Percentiles rank a stretch among this genome's conserved stretches.
Evolutionary conservation across 2,888 invertebrate species (phyloP).

Genomic region (Drosophila colorata): DNA sequence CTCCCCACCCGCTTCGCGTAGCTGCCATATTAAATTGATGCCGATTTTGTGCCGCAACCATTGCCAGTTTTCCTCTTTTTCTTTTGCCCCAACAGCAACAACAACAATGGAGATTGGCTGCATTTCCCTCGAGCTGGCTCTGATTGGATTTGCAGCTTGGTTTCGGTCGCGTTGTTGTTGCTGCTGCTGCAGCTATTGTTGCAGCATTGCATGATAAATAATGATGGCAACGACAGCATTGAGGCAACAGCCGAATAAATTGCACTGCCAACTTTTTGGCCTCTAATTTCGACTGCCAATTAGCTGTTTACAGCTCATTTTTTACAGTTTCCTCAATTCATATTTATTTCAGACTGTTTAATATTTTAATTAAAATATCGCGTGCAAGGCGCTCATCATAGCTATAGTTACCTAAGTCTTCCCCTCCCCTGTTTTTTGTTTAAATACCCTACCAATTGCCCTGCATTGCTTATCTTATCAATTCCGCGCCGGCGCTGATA

Average conservation of each 20-base stretch:
- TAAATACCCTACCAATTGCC: slow-evolving; percentile 9
- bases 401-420: background rate
- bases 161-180: slow-evolving; percentile 20
- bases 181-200: slow-evolving; percentile 29
- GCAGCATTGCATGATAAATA: slow-evolving; percentile 54
- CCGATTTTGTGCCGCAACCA: slow-evolving; percentile 62
- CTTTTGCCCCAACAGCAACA: slow-evolving; percentile 21
- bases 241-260: slow-evolving; percentile 14
- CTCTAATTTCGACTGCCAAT: slow-evolving; percentile 44
- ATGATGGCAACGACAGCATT: slow-evolving; percentile 24
- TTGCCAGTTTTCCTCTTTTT: slow-evolving; percentile 22
- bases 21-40: slow-evolving; percentile 76
- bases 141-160: slow-evolving; percentile 69
- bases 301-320: slow-evolving; percentile 44
- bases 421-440: background rate
- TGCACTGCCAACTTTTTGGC: slow-evolving; percentile 33
- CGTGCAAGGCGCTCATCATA: slow-evolving; percentile 44
- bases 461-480: slow-evolving; percentile 65
- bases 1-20: slow-evolving; percentile 13
- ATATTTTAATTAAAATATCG: slow-evolving; percentile 75
- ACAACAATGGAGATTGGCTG: slow-evolving; percentile 53
- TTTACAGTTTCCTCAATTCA: slow-evolving; percentile 6
- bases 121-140: slow-evolving; percentile 48
- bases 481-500: slow-evolving; percentile 62
- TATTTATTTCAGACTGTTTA: slow-evolving; percentile 15